phyloP scores from a whole-genome alignment of 2,797 vertebrate genomes.

The Pantherophis alleghaniensis region DNA sequence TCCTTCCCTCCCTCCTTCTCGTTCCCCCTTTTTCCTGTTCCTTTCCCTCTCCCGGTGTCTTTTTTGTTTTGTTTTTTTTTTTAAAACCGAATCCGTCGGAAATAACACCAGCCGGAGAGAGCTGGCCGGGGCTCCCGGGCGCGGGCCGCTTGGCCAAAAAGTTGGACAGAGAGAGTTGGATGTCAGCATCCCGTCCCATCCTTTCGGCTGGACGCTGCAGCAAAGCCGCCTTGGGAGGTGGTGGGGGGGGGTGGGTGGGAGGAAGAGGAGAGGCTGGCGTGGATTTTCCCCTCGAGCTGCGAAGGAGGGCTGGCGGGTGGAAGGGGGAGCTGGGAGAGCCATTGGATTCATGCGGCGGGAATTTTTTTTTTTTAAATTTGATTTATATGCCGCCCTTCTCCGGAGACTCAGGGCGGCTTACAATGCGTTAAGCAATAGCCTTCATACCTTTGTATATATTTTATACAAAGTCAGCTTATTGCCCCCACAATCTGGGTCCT shows the following conservation, averaged over 20 bases:
- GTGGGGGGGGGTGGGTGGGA: accelerated
- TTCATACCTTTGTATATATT: too few relatives aligned
- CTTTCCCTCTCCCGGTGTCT: neutral
- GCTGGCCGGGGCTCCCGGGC: neutral
- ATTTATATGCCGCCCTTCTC: too few relatives aligned
- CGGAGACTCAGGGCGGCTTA: too few relatives aligned
- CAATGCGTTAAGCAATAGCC: too few relatives aligned
- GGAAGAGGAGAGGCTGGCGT: neutral
- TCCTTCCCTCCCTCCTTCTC: neutral
- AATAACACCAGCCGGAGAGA: neutral
- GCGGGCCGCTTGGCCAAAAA: neutral
- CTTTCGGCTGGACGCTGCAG: neutral
- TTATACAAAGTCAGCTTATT: too few relatives aligned
- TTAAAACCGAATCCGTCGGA: neutral
- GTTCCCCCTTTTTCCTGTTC: neutral
- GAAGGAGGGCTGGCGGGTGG: neutral
- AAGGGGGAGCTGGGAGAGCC: neutral
- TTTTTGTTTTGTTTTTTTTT: too few relatives aligned
- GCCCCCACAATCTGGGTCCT: too few relatives aligned
- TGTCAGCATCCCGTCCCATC: neutral
- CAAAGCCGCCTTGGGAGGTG: neutral
- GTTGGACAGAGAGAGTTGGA: neutral
- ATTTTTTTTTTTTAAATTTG: neutral
- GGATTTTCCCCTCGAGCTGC: neutral
- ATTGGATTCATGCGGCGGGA: neutral